These are phyloP conservation scores for Glaucopsyche alexis DNA, from an alignment of 2,888 invertebrate species.

Conservation along the genomic window DNA sequence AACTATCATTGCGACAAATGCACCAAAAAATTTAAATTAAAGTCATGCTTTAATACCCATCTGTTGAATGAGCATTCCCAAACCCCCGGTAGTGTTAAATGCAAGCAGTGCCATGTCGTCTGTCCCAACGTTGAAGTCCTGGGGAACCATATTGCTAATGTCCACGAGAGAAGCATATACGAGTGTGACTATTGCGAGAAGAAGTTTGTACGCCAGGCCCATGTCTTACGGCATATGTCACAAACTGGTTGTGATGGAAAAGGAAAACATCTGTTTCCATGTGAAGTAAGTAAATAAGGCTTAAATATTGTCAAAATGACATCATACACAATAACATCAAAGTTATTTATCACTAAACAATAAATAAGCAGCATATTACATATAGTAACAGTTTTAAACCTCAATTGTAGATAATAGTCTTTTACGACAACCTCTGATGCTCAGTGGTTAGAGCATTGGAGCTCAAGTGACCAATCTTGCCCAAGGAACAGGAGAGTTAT, in stretches of 20 bases:
- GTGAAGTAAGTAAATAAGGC: conserved; percentile 56
- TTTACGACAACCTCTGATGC: too few species aligned
- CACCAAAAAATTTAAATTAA: conserved; percentile 85
- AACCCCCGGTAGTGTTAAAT: conserved; percentile 78
- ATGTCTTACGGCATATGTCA: conserved; percentile 84
- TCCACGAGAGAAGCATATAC: conserved; percentile 73
- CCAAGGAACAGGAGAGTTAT: too few species aligned
- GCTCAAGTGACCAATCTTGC: too few species aligned
- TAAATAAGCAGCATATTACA: too few species aligned
- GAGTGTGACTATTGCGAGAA: conserved; percentile 85
- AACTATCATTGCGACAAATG: conserved; percentile 78
- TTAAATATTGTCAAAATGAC: not conserved
- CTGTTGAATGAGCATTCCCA: conserved; percentile 84
- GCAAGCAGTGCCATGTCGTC: conserved; percentile 83
- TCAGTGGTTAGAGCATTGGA: too few species aligned
- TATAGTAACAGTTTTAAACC: too few species aligned
- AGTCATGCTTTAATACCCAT: conserved; percentile 84
- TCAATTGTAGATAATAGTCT: too few species aligned
- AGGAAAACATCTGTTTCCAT: conserved; percentile 48
- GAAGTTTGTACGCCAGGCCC: conserved; percentile 87
- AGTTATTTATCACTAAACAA: too few species aligned
- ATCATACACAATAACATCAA: not conserved
- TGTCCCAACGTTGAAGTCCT: conserved; percentile 82
- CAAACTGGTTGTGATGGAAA: conserved; percentile 85
- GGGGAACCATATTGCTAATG: conserved; percentile 83